Evolutionary conservation across 2,113 vertebrate species (phyloP).

Genomic region (Xyliphius kryptos): DNA sequence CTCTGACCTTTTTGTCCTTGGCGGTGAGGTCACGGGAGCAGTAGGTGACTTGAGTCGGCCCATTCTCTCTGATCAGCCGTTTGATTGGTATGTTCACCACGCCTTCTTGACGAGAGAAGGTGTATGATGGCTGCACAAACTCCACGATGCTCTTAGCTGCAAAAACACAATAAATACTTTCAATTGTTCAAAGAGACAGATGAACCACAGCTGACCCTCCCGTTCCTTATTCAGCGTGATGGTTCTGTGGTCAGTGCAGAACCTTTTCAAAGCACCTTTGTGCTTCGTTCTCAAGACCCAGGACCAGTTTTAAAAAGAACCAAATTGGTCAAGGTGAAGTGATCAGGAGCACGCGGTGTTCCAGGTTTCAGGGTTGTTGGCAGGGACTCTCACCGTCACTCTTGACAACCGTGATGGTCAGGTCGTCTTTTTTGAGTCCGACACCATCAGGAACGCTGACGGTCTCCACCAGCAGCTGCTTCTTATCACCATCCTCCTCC

Average conservation of each 20-base stretch:
- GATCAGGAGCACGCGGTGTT: no score
- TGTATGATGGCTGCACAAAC: slow-evolving; percentile 79
- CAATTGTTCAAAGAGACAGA: no score
- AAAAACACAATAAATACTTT: slow-evolving; percentile 14
- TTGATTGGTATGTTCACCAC: slow-evolving; percentile 79
- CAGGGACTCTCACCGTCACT: slow-evolving; percentile 72
- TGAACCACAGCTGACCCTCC: no score
- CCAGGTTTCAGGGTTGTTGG: no score
- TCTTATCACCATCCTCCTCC: slow-evolving; percentile 91
- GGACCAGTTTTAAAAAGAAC: no score
- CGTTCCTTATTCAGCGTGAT: no score
- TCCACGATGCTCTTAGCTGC: slow-evolving; percentile 83
- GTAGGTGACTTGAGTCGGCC: slow-evolving; percentile 85
- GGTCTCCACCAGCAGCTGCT: slow-evolving; percentile 87
- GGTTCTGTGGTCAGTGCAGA: no score
- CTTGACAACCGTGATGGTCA: slow-evolving; percentile 95
- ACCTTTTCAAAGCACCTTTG: no score
- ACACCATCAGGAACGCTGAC: slow-evolving; percentile 80
- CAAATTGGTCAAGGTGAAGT: no score
- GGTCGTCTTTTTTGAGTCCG: slow-evolving; percentile 79
- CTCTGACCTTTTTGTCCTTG: slow-evolving; percentile 81
- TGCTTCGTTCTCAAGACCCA: no score
- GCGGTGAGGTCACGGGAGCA: slow-evolving; percentile 80
- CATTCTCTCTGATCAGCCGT: slow-evolving; percentile 77
- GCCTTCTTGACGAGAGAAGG: slow-evolving; percentile 74